Evolutionary conservation across 2,797 vertebrate genomes (phyloP), one percentile per base, ranked within the genome.

Genomic region (Perdix hodgsoniae): DNA sequence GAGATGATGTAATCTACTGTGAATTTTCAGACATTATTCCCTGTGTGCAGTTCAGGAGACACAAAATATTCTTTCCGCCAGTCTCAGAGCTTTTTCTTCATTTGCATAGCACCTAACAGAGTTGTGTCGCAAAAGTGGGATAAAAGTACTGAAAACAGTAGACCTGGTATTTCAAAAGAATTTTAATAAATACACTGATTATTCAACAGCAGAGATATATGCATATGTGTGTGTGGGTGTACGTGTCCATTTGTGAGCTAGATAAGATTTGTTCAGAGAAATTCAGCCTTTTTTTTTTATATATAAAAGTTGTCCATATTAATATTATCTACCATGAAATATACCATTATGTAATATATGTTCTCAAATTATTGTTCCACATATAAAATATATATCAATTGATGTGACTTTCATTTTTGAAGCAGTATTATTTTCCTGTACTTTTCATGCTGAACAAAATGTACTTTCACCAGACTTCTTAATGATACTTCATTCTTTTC

Each of bases 11-110:
- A 66, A 71, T 83, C 44, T 45, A 26, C 23, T 42, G 26, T 88
- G 63, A 96, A 73, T 93, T 96, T 91, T 81, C 91, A 60, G 44
- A 93, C 91, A 45, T 85, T 37, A 37, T 10, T 78, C 31, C 6
- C 12, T 84, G 40, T 64, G 23, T 5, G 84, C 71, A 70, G 39
- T 93, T 96, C 93, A 63, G 40, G 15, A 85, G 18, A 65, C 5
- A 95, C 93, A 94, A 93, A 76, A 67, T 59, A 14, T 67, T 83
- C 63, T 86, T 96, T 95, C 49, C 80, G 10, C 11, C 42, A 94
- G 57, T 42, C 37, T 90, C 71, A 84, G 52, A 87, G 50, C 4
- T 78, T 40, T 50, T 93, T 39, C 67, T 91, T 95, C 63, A 71
- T 75, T 96, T 96, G 50, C 67, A 75, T 45, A 82, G 6, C 44